These are phyloP conservation scores for Melieria picta DNA, from an alignment of 2,888 invertebrate genomes.

Conservation along the genomic window DNA sequence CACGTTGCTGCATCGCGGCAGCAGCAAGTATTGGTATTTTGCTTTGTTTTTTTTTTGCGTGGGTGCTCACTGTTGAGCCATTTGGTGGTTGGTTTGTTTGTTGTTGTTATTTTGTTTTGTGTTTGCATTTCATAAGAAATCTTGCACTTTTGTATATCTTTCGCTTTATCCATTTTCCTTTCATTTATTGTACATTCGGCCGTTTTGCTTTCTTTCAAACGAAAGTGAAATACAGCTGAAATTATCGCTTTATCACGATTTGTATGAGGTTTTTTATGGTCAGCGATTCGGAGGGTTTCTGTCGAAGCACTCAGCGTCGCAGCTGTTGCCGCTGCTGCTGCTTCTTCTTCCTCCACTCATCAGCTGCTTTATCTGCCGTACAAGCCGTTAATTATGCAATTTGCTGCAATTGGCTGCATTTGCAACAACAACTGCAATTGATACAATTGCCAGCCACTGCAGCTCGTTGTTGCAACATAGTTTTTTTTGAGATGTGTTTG, in stretches of 20 bases:
- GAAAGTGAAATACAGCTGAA: conserved; percentile 45
- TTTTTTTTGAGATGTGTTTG: not conserved
- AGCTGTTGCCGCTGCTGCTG: not conserved
- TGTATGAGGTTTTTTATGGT: conserved; percentile 7
- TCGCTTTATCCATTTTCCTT: not conserved
- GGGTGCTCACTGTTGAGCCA: not conserved
- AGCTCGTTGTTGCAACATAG: conserved; percentile 35
- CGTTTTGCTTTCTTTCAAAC: conserved; percentile 23
- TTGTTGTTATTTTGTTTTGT: not conserved
- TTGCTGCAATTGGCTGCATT: conserved; percentile 13
- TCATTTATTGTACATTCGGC: not conserved
- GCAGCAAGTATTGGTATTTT: not conserved
- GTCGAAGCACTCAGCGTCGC: conserved; percentile 1
- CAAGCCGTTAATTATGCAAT: conserved; percentile 36
- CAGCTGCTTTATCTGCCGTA: not conserved
- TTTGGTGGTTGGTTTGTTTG: not conserved
- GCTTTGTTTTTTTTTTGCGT: not conserved
- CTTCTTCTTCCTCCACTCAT: not conserved
- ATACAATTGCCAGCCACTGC: conserved; percentile 28
- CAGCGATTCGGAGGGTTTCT: not conserved
- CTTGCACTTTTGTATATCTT: not conserved
- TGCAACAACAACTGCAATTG: conserved; percentile 26
- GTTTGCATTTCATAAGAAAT: not conserved
- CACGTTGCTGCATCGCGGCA: not conserved
- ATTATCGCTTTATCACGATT: conserved; percentile 48